Evolutionary conservation across 2,888 invertebrate species (phyloP), one percentile per base, ranked within the genome.

Genomic region (Erebia aethiops): DNA sequence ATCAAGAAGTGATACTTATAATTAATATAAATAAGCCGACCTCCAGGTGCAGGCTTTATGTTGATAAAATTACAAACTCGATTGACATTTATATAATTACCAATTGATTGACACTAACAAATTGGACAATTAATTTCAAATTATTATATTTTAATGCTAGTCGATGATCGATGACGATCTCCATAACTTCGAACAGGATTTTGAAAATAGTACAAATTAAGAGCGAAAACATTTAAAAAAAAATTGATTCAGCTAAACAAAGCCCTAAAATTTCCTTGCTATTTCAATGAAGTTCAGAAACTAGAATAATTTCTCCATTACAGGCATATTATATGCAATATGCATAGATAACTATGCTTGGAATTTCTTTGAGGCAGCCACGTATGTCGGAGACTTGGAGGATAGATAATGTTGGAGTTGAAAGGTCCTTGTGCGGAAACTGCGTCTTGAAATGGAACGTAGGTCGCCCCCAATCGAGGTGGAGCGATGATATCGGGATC

Each of bases 81-180:
- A 65, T 54, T 52, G 35, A 41, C n/a, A 54, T 43, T 35, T 11
- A 41, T 43, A 43, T 65, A 56, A 58, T 58, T 46, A 58, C 67
- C 54, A 58, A 49, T 57, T 67, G 67, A 67, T 67, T 67, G 67
- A 67, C 58, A 49, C 58, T 67, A 49, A 58, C 57, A 35, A 67
- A 67, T 67, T 58, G 67, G 49, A 58, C 57, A 49, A 67, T 67
- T 67, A 67, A 58, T 35, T 67, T 67, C 67, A n/a, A 58, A 67
- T 67, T 58, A 64, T 54, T 16, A 4, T 54, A 52, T 63, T n/a
- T 63, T 35, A 14, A n/a, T 63, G 35, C 10, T 18, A 46, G 46
- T 18, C 18, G 13, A 43, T 46, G 61, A 46, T 13, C 43, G 18
- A 61, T 21, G 18, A 46, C 62, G 21, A 62, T 21, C 2, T 8